Base-by-base conservation (phyloP, 2,888 invertebrate genomes). In the Ormyrus rosae region DNA sequence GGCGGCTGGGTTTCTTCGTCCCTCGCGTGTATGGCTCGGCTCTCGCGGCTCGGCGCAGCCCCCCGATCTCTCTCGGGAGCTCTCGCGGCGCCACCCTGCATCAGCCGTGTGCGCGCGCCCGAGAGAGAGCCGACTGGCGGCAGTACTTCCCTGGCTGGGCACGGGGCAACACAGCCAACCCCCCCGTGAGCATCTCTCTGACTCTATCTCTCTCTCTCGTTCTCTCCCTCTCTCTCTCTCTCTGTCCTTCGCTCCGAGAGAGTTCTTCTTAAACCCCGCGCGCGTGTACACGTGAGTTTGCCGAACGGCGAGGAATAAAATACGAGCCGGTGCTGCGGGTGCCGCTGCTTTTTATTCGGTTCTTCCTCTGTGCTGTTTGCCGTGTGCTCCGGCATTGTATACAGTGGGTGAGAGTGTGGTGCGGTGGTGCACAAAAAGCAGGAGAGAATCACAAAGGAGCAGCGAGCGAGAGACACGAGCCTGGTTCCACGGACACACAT, bases 141-240 rank as follows among this genome's bases (percentile, higher is more conserved):
- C 78, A 81, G 81, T 81, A 77, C 53, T 70, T 48, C 70, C 76
- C 76, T 64, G 81, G 77, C 13, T 19, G 72, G 71, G 61, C 65
- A 70, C 63, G 51, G 60, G 76, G 68, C 56, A 56, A 19, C 64
- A 56, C 11, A 8, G 19, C 9, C 1, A 8, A 6, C 19, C 2
- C 51, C 2, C 51, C 6, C 34, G 55, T 48, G 64, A 46, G 55
- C 58, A 7, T 46, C 58, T n/a, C 2, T 58, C 19, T 8, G 13
- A 0, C n/a, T 46, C 13, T 48, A 3, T 48, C 19, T 58, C 58
- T 51, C n/a, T 13, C 9, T 10, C 56, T 10, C 3, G 3, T 3
- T 34, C 34, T 0, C 34, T 4, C 3, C 3, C 3, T 34, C 34
- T 34, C 34, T 0, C 34, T 3, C 3, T 34, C 34, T 34, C 34